Percentiles rank a stretch among this genome's conserved stretches.
These are phyloP conservation scores for Rotaria socialis DNA, from an alignment of 2,888 invertebrate species.

Conservation along the genomic window DNA sequence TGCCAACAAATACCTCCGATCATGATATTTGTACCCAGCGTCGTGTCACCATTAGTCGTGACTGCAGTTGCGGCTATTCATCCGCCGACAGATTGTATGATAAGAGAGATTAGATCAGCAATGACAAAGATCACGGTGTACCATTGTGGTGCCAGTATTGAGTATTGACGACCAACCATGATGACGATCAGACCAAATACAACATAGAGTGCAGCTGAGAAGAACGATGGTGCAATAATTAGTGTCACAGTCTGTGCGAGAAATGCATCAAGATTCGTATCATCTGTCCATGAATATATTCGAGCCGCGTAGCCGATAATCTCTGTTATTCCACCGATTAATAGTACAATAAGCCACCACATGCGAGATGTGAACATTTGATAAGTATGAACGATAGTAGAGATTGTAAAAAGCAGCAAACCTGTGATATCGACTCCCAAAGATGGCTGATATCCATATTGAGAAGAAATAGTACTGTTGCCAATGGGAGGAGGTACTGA, in stretches of 20 bases:
- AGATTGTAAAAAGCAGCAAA: neutral
- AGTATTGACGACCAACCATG: neutral
- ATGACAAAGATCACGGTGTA: neutral
- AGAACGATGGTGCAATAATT: slow-evolving; percentile 1
- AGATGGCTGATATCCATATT: neutral
- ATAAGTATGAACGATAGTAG: neutral
- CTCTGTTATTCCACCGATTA: neutral
- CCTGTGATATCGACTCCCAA: neutral
- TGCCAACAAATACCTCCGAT: neutral
- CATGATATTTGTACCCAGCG: neutral
- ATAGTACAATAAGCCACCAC: neutral
- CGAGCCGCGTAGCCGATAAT: neutral
- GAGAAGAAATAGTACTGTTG: neutral
- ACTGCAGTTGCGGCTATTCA: neutral
- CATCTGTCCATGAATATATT: neutral
- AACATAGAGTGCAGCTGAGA: slow-evolving; percentile 3
- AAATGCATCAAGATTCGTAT: neutral
- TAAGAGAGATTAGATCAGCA: neutral
- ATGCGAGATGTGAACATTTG: neutral
- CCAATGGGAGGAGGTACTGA: no score
- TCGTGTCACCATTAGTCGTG: neutral
- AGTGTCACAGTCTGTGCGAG: neutral
- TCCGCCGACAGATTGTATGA: neutral
- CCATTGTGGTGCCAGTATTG: neutral
- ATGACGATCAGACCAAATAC: neutral